A percentile compares a stretch with the other conserved stretches of the same genome.
These are phyloP conservation scores for Volucella bombylans DNA, from an alignment of 2,888 invertebrate genomes.

Conservation along the genomic window DNA sequence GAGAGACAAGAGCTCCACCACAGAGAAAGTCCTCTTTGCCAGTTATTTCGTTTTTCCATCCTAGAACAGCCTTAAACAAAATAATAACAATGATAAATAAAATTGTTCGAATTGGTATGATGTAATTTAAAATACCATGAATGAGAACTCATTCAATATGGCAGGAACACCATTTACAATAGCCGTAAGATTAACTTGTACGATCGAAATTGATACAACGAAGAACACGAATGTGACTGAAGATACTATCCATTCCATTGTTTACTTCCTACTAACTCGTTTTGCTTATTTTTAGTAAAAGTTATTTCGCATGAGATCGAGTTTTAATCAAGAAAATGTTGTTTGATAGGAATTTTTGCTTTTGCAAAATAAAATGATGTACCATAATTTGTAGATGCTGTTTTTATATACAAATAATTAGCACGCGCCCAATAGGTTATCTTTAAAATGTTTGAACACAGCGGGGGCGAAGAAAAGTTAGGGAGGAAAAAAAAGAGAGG, in stretches of 20 bases:
- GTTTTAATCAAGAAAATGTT: too few relatives aligned
- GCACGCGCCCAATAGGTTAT: too few relatives aligned
- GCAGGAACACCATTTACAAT: conserved; percentile 7
- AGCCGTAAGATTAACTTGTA: neutral
- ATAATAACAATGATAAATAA: neutral
- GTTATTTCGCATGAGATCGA: too few relatives aligned
- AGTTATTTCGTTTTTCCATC: conserved; percentile 10
- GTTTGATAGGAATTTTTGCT: too few relatives aligned
- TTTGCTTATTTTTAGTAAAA: too few relatives aligned
- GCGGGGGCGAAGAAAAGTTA: too few relatives aligned
- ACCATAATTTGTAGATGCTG: too few relatives aligned
- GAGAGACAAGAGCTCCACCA: conserved; percentile 2
- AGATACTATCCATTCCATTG: conserved; percentile 13
- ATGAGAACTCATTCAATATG: conserved; percentile 1
- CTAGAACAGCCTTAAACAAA: conserved; percentile 13
- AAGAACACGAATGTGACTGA: neutral
- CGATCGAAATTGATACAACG: neutral
- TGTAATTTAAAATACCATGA: conserved; percentile 3
- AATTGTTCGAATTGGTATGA: neutral
- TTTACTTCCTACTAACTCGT: neutral
- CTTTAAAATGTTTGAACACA: too few relatives aligned
- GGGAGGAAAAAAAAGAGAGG: too few relatives aligned
- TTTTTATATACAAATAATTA: too few relatives aligned
- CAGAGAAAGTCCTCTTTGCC: conserved; percentile 6
- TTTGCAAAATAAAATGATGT: too few relatives aligned